Conservation (phyloP, 2,888 invertebrate species). For the Hypomecis punctinalis region DNA sequence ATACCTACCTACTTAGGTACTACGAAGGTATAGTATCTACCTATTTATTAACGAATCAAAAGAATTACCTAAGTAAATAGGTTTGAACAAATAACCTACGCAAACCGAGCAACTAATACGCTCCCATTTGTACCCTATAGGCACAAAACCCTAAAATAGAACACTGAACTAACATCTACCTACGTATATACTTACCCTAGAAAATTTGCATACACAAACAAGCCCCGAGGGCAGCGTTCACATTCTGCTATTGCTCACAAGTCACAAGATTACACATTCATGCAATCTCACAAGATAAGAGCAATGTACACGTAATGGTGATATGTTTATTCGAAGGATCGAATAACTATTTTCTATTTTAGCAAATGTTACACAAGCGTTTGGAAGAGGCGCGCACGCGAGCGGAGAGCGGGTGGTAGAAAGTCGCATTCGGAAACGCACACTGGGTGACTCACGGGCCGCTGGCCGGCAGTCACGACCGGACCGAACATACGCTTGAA, state of each 20-base stretch:
- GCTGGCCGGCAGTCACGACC: constrained; percentile 51
- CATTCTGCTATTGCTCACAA: constrained; percentile 39
- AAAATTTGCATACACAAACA: constrained; percentile 30
- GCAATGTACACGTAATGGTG: constrained; percentile 41
- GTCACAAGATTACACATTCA: constrained; percentile 39
- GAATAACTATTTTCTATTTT: constrained; percentile 74
- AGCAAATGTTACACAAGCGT: constrained; percentile 71
- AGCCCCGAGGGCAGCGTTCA: constrained; percentile 35
- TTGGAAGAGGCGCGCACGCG: constrained; percentile 64
- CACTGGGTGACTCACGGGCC: constrained; percentile 67
- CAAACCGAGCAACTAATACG: too few species aligned
- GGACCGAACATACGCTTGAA: constrained; percentile 54
- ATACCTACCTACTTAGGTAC: too few species aligned
- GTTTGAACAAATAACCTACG: too few species aligned
- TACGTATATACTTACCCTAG: constrained; percentile 6
- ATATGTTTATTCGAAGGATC: constrained; percentile 48
- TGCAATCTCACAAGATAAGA: constrained; percentile 43
- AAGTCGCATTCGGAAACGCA: constrained; percentile 58
- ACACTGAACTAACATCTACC: not conserved
- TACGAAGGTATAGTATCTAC: too few species aligned
- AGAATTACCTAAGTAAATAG: too few species aligned
- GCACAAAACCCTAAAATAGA: not conserved
- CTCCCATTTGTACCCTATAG: too few species aligned
- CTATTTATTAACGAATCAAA: too few species aligned
- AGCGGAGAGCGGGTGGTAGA: constrained; percentile 64